These are phyloP conservation scores for Dendropsophus ebraccatus DNA, from an alignment of 2,113 vertebrate genomes.

Conservation along the genomic window DNA sequence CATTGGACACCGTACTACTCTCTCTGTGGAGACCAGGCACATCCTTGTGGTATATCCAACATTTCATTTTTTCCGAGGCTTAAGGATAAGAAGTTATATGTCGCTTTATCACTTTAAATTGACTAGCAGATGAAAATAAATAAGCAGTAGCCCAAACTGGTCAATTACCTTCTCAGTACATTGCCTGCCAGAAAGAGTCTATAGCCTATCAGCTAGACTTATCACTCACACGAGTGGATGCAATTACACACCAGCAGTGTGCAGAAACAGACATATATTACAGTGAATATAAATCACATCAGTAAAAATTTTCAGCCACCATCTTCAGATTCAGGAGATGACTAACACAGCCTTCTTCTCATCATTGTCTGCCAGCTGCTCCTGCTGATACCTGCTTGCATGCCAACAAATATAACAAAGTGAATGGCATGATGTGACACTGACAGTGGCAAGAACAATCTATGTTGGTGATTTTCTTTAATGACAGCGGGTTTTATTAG, in stretches of 20 bases:
- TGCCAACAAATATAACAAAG: constrained; percentile 1
- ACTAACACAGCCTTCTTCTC: constrained; percentile 10
- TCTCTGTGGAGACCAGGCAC: background rate
- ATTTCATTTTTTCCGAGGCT: background rate
- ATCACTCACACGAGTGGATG: background rate
- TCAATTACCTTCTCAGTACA: background rate
- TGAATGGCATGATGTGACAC: constrained; percentile 1
- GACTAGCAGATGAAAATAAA: background rate
- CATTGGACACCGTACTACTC: background rate
- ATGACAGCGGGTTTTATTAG: background rate
- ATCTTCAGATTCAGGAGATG: constrained; percentile 6
- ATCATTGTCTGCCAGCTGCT: constrained; percentile 9
- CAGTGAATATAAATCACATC: no score
- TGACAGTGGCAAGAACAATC: background rate
- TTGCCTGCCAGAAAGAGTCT: background rate
- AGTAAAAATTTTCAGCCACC: background rate
- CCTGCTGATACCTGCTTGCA: background rate
- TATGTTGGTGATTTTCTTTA: background rate
- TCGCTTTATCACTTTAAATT: background rate
- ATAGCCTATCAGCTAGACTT: background rate
- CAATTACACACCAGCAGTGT: background rate
- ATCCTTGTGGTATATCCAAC: background rate
- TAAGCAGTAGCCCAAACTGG: background rate
- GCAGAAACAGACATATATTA: background rate
- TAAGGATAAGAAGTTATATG: background rate